These are phyloP conservation scores for Noturus placidus DNA, from an alignment of 2,113 vertebrate species.

Conservation along the genomic window DNA sequence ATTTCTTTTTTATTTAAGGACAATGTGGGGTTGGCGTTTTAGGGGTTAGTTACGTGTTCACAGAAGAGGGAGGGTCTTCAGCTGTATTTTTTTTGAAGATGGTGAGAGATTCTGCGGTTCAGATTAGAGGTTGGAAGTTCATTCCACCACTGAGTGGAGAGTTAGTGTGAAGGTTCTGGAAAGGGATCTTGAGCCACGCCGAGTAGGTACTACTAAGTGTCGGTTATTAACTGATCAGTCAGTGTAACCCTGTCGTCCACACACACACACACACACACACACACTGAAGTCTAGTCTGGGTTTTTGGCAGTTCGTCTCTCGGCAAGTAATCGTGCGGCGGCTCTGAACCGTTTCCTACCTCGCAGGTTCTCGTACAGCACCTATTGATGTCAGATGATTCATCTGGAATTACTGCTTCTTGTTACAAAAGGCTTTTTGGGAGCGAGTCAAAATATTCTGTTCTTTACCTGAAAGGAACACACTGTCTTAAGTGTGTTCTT, in stretches of 20 bases:
- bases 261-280: neutral
- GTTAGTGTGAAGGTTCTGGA: too few relatives aligned
- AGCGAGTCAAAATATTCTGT: constrained; percentile 23
- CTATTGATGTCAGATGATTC: constrained; percentile 22
- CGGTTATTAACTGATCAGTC: too few relatives aligned
- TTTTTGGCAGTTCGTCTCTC: neutral
- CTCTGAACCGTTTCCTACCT: neutral
- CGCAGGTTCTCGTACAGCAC: neutral
- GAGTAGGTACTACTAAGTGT: too few relatives aligned
- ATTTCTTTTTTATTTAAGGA: too few relatives aligned
- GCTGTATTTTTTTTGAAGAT: too few relatives aligned
- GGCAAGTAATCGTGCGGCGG: neutral
- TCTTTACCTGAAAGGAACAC: constrained; percentile 23
- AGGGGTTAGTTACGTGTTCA: too few relatives aligned
- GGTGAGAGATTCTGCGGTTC: too few relatives aligned
- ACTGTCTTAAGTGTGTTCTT: neutral
- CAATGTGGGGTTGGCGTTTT: too few relatives aligned
- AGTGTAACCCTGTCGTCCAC: neutral
- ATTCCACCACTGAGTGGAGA: too few relatives aligned
- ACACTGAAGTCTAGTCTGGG: neutral
- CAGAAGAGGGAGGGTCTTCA: too few relatives aligned
- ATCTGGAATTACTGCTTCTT: constrained; percentile 9
- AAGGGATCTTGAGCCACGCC: too few relatives aligned
- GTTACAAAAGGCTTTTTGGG: constrained; percentile 10
- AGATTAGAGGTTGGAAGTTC: too few relatives aligned